Evolutionary conservation across 2,888 invertebrate genomes (phyloP).

Genomic region (Dryobota labecula): DNA sequence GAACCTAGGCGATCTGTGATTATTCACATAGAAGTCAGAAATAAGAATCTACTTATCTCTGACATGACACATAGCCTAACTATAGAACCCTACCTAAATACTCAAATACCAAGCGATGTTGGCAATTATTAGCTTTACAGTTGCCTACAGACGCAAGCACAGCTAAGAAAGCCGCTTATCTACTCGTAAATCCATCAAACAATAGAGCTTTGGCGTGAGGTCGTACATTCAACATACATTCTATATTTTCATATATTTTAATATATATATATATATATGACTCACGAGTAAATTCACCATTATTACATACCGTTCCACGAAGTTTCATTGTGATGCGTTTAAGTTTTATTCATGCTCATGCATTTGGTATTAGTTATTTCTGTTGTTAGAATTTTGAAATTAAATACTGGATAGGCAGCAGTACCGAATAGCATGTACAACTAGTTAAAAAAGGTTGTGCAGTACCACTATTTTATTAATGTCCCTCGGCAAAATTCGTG

Average conservation of each 20-base stretch:
- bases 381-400: no score
- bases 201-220: constrained; percentile 51
- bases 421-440: no score
- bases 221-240: constrained; percentile 17
- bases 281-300: constrained; percentile 35
- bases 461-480: no score
- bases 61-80: constrained; percentile 4
- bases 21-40: not conserved
- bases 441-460: no score
- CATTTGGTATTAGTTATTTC: not conserved
- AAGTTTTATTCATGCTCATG: not conserved
- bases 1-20: not conserved
- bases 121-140: constrained; percentile 41
- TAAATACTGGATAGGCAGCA: no score
- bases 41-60: not conserved
- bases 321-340: constrained; percentile 12
- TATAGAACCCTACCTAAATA: constrained; percentile 24
- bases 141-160: constrained; percentile 26
- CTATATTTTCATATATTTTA: no score
- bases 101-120: constrained; percentile 5
- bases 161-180: constrained; percentile 54
- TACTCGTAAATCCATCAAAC: constrained; percentile 49
- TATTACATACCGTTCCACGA: constrained; percentile 14
- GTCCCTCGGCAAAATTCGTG: no score
- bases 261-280: constrained; percentile 21